phyloP scores from a whole-genome alignment of 2,113 vertebrate genomes.

The Arizona elegans region DNA sequence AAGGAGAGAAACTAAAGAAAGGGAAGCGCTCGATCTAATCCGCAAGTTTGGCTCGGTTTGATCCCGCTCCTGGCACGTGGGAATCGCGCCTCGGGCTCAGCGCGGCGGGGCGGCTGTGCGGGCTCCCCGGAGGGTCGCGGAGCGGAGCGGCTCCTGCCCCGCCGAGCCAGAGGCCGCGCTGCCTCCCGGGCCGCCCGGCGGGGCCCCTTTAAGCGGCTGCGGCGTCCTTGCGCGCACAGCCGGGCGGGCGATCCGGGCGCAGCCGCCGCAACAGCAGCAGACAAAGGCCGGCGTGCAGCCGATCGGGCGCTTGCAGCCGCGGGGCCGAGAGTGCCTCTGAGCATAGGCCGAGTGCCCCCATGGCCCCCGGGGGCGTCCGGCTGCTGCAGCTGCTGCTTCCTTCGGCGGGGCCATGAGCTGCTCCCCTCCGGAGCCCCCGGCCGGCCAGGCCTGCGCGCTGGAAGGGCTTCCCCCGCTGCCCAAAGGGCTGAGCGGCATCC shows the following conservation, averaged over 20 bases:
- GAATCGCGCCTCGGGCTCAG: too few relatives aligned
- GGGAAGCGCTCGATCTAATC: neutral
- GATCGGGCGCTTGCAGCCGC: too few relatives aligned
- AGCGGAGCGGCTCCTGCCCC: neutral
- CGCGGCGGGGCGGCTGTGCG: too few relatives aligned
- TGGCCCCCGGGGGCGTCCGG: neutral
- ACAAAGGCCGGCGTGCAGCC: neutral
- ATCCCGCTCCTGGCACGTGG: too few relatives aligned
- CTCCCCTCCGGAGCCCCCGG: constrained; percentile 51
- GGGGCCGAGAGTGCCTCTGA: neutral
- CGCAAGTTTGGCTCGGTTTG: too few relatives aligned
- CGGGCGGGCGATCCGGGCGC: neutral
- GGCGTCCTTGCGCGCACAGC: neutral
- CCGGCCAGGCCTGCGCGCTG: constrained; percentile 47
- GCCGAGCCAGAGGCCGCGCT: neutral
- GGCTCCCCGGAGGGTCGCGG: neutral
- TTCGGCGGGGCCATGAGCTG: constrained; percentile 60
- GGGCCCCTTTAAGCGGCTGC: neutral
- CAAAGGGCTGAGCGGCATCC: constrained; percentile 77
- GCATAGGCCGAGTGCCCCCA: neutral
- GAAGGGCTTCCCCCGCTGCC: constrained; percentile 76
- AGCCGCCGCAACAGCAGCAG: neutral
- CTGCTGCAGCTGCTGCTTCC: neutral
- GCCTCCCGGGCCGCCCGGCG: neutral
- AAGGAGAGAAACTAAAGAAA: neutral